Evolutionary conservation across 1,140 invertebrate genomes (phyloP), one percentile per base, ranked within the genome.

Genomic region (Hormaphis cornu): DNA sequence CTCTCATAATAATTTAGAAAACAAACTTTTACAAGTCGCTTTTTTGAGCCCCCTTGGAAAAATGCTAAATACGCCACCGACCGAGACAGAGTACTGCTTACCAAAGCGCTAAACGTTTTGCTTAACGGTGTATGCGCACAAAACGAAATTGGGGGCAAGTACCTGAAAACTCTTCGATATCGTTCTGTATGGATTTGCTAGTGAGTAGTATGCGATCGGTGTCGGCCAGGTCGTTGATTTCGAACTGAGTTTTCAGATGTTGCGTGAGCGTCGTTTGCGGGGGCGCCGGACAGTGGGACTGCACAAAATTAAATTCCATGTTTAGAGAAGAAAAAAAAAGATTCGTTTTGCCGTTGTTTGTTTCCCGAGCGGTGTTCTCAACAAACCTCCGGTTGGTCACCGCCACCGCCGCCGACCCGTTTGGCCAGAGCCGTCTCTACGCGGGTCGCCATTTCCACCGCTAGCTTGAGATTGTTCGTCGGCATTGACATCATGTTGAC

Each of bases 131-230:
- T 33, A 9, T 6, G 4, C 9, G 4, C 9, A 33, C 5, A 33
- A 33, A 33, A 33, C 9, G 9, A 33, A 52, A 52, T 14, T 26
- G 24, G 10, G 18, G 37, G 9, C 3, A 58, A 26, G 37, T 48
- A 66, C 61, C 61, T 1, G 61, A 66, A 66, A 66, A 66, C 24
- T 66, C 61, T 50, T 66, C 61, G 1, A 66, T 66, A 48, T 66
- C 61, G 35, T 35, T 66, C 40, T 66, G 61, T 22, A 66, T 66
- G 10, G 61, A 66, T 14, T 66, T 66, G 44, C 61, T 66, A 10
- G 61, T 66, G 35, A 66, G 61, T 33, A 66, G 18, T 66, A 66
- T 66, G 14, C 61, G 40, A 9, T 66, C 61, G 1, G 61, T 66
- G 18, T 66, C 61, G 3, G 61, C 44, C n/a, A 66, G 24, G 20